phyloP scores from a whole-genome alignment of 1,140 invertebrate species.

The Musca domestica region DNA sequence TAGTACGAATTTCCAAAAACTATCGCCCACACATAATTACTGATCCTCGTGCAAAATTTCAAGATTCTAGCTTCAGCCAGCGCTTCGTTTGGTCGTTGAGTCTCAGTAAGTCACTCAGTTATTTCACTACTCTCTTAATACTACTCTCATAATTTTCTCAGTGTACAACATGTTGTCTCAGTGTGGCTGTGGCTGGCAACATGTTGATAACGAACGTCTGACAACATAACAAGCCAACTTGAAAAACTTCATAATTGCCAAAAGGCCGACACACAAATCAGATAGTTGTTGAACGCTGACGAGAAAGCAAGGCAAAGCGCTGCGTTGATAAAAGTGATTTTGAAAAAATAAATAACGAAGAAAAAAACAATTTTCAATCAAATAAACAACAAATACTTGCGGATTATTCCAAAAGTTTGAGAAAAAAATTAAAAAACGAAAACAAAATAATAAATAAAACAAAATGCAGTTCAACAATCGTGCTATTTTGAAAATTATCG shows the following conservation, averaged over 20 bases:
- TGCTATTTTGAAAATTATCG: conserved; percentile 47
- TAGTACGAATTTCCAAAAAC: too few species aligned
- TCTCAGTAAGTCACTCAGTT: too few species aligned
- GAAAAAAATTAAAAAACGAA: background rate
- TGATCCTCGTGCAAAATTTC: too few species aligned
- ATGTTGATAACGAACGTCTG: background rate
- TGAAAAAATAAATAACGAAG: background rate
- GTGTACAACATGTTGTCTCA: background rate
- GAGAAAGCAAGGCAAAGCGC: background rate
- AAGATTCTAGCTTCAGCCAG: too few species aligned
- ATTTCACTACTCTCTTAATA: too few species aligned
- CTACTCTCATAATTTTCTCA: too few species aligned
- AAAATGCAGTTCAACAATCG: conserved; percentile 52
- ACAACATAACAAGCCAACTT: background rate
- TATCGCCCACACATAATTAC: too few species aligned
- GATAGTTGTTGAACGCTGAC: background rate
- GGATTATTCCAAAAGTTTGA: background rate
- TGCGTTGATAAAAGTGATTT: conserved; percentile 11
- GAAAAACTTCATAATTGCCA: background rate
- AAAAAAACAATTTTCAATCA: background rate
- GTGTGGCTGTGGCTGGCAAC: background rate
- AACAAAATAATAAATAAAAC: conserved; percentile 5
- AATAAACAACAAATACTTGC: conserved; percentile 2
- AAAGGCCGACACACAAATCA: background rate
- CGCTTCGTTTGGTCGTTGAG: too few species aligned